Percentiles rank a stretch among this genome's conserved stretches.
Conservation (phyloP, 2,113 vertebrate species). For the Phocoena phocoena region DNA sequence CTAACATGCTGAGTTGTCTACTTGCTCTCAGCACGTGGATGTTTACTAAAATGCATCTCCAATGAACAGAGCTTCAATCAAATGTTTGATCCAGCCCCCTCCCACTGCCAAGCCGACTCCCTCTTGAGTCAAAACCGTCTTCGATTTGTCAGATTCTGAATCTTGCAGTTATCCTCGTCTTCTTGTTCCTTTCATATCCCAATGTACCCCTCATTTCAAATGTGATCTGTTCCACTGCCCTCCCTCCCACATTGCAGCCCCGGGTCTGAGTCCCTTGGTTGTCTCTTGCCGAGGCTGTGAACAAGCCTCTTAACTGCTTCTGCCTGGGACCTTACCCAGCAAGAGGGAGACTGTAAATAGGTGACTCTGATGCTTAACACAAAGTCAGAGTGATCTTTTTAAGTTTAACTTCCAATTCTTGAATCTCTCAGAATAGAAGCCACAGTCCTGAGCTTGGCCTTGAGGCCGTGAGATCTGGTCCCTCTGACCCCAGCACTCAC, state of each 20-base stretch:
- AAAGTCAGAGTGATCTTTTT: neutral
- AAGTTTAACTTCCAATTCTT: neutral
- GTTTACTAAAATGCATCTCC: neutral
- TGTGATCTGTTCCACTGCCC: neutral
- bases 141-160: neutral
- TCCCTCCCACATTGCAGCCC: neutral
- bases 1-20: neutral
- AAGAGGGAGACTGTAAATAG: neutral
- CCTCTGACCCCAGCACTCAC: neutral
- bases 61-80: neutral
- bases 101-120: neutral
- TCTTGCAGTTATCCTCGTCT: neutral
- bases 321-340: neutral
- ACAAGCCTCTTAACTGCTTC: neutral
- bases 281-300: neutral
- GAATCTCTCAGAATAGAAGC: neutral
- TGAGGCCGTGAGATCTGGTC: neutral
- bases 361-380: neutral
- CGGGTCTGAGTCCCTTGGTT: neutral
- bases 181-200: neutral
- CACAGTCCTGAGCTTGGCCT: neutral
- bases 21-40: neutral
- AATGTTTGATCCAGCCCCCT: neutral
- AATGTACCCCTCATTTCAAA: neutral
- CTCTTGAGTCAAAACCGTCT: neutral